Evolutionary conservation across 2,888 invertebrate genomes (phyloP).

Genomic region (Melipona bicolor): DNA sequence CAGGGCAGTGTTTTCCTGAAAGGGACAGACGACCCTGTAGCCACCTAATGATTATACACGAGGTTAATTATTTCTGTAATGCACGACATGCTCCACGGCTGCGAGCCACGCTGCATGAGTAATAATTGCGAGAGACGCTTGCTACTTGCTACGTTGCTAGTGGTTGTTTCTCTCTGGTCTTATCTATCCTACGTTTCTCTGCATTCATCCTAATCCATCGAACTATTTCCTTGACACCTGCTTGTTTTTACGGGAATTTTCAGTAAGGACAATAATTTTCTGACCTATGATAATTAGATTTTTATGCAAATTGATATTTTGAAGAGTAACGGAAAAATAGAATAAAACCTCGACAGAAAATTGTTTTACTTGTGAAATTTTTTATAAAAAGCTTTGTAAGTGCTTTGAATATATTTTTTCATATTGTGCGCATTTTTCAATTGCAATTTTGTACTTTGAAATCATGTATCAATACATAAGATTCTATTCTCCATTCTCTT

Average conservation of each 20-base stretch:
- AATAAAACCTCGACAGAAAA: too few species aligned
- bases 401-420: too few species aligned
- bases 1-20: constrained; percentile 82
- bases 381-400: too few species aligned
- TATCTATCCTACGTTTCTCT: background rate
- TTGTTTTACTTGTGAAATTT: too few species aligned
- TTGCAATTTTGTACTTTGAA: too few species aligned
- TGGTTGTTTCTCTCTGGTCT: background rate
- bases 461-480: too few species aligned
- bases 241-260: background rate
- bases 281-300: background rate
- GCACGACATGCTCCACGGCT: constrained; percentile 31
- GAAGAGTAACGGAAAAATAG: too few species aligned
- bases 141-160: background rate
- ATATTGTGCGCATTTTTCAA: too few species aligned
- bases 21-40: constrained; percentile 52
- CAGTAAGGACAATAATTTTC: background rate
- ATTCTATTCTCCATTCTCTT: background rate
- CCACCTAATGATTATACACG: constrained; percentile 56
- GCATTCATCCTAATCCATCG: background rate
- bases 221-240: background rate
- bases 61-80: constrained; percentile 64
- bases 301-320: too few species aligned
- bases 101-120: constrained; percentile 10
- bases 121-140: constrained; percentile 29